phyloP scores from a whole-genome alignment of 2,797 vertebrate genomes.

The Bradypodion pumilum region DNA sequence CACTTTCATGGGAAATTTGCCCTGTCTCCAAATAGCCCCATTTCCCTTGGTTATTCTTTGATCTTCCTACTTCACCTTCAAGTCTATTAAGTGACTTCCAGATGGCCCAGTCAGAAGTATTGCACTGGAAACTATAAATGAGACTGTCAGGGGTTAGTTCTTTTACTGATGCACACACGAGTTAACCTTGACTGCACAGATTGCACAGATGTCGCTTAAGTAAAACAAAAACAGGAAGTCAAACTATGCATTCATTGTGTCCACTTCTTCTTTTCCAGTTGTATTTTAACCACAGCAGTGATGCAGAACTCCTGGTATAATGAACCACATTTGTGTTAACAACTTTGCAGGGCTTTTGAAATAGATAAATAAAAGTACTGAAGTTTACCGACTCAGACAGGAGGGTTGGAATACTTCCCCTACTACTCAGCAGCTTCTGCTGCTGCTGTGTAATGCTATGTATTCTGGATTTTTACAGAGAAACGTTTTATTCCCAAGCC shows the following conservation, averaged over 20 bases:
- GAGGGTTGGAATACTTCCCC: no score
- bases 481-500: neutral
- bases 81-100: no score
- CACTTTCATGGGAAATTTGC: no score
- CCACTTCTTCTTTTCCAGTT: neutral
- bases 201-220: neutral
- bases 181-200: neutral
- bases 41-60: no score
- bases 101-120: no score
- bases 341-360: neutral
- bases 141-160: neutral
- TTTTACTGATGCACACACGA: neutral
- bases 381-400: neutral
- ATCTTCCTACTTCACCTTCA: no score
- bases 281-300: neutral
- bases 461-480: neutral
- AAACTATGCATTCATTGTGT: neutral
- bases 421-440: neutral
- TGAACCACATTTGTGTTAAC: neutral
- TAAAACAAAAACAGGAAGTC: neutral
- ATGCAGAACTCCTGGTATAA: neutral
- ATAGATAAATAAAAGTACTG: neutral
- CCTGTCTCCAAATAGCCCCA: no score
- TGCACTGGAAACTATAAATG: no score
- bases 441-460: neutral